phyloP scores from a whole-genome alignment of 1,140 invertebrate species.

The Fopius arisanus region DNA sequence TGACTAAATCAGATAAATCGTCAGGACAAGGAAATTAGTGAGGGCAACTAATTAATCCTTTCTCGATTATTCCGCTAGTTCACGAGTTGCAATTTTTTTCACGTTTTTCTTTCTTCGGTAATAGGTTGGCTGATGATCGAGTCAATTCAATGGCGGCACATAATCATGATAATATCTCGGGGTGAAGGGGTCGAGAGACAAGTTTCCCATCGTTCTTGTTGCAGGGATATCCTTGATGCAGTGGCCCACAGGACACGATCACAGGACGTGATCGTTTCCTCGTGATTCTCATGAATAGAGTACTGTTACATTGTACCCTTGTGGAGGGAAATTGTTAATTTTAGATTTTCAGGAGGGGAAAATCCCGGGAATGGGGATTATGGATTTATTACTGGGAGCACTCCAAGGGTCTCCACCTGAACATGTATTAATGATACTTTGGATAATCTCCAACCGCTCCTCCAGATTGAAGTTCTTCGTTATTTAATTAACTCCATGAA shows the following conservation, averaged over 20 bases:
- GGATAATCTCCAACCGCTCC: no score
- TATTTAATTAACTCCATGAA: no score
- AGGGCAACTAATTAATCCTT: slow-evolving; percentile 18
- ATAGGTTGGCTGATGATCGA: not conserved
- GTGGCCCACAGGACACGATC: slow-evolving; percentile 6
- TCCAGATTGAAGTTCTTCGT: no score
- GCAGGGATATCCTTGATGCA: not conserved
- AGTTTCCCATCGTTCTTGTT: slow-evolving; percentile 6
- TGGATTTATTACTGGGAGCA: not conserved
- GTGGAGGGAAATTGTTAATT: not conserved
- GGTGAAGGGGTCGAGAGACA: slow-evolving; percentile 5
- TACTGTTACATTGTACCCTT: slow-evolving; percentile 1
- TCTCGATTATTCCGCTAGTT: not conserved
- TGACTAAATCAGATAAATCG: no score
- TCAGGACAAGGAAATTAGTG: not conserved
- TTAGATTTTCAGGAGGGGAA: not conserved
- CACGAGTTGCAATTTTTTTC: not conserved
- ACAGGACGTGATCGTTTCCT: not conserved
- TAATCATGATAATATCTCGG: not conserved
- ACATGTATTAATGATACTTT: no score
- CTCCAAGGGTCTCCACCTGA: no score
- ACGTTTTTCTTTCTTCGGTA: not conserved
- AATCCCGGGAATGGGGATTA: not conserved
- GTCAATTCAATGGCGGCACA: not conserved
- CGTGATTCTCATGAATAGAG: slow-evolving; percentile 6